Conservation (phyloP, 2,888 invertebrate species). For the Stomorhina lunata region DNA sequence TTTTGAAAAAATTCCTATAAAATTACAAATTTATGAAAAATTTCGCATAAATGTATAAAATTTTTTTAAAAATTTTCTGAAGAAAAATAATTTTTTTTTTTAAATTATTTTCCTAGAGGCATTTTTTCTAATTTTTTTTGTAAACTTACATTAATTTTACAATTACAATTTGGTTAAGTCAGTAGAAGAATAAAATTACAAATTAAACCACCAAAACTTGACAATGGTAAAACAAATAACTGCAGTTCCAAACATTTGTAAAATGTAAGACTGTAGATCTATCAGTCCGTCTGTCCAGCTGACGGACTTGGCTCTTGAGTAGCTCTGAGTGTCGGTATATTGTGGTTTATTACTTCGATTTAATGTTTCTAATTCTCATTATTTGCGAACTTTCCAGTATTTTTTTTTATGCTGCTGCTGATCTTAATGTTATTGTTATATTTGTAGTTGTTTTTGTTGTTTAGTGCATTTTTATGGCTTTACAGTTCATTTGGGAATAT, state of each 20-base stretch:
- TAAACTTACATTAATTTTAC: background rate
- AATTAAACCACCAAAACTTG: background rate
- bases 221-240: background rate
- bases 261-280: background rate
- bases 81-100: too few species aligned
- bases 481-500: slow-evolving; percentile 61
- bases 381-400: slow-evolving; percentile 37
- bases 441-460: slow-evolving; percentile 17
- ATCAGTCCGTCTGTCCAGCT: slow-evolving; percentile 12
- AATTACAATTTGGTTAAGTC: too few species aligned
- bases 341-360: slow-evolving; percentile 42
- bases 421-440: slow-evolving; percentile 15
- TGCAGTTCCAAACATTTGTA: background rate
- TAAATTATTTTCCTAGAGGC: too few species aligned
- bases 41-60: too few species aligned
- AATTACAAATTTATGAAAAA: too few species aligned
- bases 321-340: background rate
- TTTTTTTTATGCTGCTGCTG: slow-evolving; percentile 25
- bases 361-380: slow-evolving; percentile 54
- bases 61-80: too few species aligned
- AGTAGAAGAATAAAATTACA: background rate
- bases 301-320: background rate
- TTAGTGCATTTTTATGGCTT: slow-evolving; percentile 59
- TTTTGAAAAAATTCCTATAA: too few species aligned
- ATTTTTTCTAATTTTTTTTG: background rate